Percentiles rank a stretch among this genome's conserved stretches.
These are phyloP conservation scores for Chironomus riparius DNA, from an alignment of 2,888 invertebrate species.

Conservation along the genomic window DNA sequence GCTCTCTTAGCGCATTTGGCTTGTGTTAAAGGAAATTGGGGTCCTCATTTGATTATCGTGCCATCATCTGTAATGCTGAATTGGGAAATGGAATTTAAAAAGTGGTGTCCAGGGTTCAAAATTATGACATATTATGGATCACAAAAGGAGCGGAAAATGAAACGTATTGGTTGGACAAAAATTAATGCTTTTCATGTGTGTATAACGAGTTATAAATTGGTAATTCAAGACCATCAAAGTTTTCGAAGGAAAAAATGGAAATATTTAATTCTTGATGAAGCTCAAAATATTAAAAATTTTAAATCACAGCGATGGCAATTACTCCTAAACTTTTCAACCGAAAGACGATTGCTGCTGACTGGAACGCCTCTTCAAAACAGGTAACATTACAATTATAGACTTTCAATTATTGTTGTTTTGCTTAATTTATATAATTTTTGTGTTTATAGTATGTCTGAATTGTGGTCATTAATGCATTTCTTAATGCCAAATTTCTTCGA, in stretches of 20 bases:
- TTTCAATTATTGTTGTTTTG: not conserved
- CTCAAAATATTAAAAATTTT: constrained; percentile 99
- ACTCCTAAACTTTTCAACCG: constrained; percentile 86
- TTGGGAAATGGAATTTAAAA: constrained; percentile 99
- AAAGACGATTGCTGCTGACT: constrained; percentile 79
- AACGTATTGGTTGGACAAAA: constrained; percentile 94
- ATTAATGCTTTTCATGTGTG: constrained; percentile 97
- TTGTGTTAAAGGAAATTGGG: constrained; percentile 84
- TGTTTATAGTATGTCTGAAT: constrained; percentile 70
- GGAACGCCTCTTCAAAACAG: constrained; percentile 90
- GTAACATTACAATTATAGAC: not conserved
- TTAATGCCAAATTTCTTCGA: constrained; percentile 96
- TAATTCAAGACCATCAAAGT: constrained; percentile 96
- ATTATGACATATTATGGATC: constrained; percentile 96
- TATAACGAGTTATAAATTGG: constrained; percentile 95
- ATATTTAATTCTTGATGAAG: constrained; percentile 95
- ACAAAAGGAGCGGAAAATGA: constrained; percentile 87
- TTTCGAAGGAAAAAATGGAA: constrained; percentile 97
- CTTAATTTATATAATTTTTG: not conserved
- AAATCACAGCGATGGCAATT: constrained; percentile 98
- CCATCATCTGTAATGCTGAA: constrained; percentile 99
- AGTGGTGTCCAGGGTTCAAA: constrained; percentile 99
- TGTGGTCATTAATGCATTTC: constrained; percentile 98
- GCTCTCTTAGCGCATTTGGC: constrained; percentile 89
- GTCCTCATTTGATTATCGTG: constrained; percentile 96